Base-by-base conservation (phyloP, 2,797 vertebrate species). In the Enoplosus armatus region DNA sequence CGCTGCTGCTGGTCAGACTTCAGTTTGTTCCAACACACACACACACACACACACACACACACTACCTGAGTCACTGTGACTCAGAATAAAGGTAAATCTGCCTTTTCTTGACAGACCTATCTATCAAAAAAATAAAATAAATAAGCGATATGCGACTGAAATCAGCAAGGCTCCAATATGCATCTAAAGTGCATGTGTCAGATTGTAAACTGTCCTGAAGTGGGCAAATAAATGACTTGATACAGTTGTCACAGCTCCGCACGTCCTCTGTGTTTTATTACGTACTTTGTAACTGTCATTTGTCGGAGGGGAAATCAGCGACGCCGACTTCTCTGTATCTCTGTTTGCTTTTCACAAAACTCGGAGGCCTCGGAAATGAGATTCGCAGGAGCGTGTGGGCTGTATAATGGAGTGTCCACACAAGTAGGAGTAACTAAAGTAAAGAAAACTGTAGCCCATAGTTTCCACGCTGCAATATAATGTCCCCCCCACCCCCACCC, bases 241-340 rank as follows among this genome's bases (percentile, higher is more conserved):
- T 80, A 65, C 63, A 73, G 53, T 64, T 65, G 75, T 85, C 69
- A 79, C 68, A 70, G 77, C 81, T 58, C 48, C 43, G 53, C 63
- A 79, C 27, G 33, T 75, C 35, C 51, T 72, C 54, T 48, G 67
- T 65, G 71, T 79, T 86, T 82, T 78, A 82, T 80, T 33, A 58
- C 79, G 29, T 65, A 55, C 61, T 84, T 75, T 89, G 64, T 85
- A 80, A 68, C 80, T 84, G 86, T 86, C 80, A 61, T 69, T 61
- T 81, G 12, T 71, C 63, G 20, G 11, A n/a, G n/a, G 26, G 0
- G 7, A 72, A 84, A 83, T 58, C 58, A 61, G 35, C 68, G 69
- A 76, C 47, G 5, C 72, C n/a, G 54, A 20, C 12, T n/a, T 54
- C 39, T 31, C 3, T 50, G 11, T 60, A 20, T 71, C 75, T 84